Evolutionary conservation across 2,888 invertebrate species (phyloP), one percentile per base, ranked within the genome.

Genomic region (Prosopocoilus inquinatus): DNA sequence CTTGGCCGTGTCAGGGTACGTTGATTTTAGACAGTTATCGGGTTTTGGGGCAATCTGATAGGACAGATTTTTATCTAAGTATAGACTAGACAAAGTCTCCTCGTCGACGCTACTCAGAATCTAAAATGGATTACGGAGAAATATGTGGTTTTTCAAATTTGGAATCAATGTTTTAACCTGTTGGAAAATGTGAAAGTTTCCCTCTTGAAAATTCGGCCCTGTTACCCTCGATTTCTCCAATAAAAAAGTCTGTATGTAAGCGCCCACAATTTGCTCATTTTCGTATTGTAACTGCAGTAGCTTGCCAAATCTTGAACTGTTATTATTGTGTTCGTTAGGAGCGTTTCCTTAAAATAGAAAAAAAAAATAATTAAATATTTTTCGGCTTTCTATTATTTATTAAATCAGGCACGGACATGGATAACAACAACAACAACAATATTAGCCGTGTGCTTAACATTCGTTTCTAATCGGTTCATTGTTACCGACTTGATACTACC

Each of bases 271-370:
- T 11, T 57, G 54, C 9, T 67, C 68, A 33, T 67, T 61, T 8
- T 67, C 53, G 50, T 74, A 78, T 59, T 76, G 73, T 34, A 78
- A 64, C 41, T 73, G 71, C 1, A 78, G 59, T 3, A 79, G 64
- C 56, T 78, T 75, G 4, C 78, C 78, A 59, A 78, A 78, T 46
- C 78, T 71, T n/a, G 75, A 76, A 55, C 78, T 78, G 55, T 72
- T 73, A 35, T 67, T 59, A 55, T 79, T 79, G 49, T 69, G 69
- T 44, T 68, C 66, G 1, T 78, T 78, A 12, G 71, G 68, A 3
- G 78, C 78, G 44, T 77, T 78, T 7, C 77, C 75, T 62, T 73
- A 70, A 28, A 73, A 68, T 15, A 72, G 68, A 38, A 72, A 64
- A 12, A 74, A 56, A 9, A 70, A 71, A 57, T n/a, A n/a, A n/a